Percentiles rank a stretch among this genome's conserved stretches.
phyloP scores from a whole-genome alignment of 2,113 vertebrate genomes.

The Oceanodroma tethys region DNA sequence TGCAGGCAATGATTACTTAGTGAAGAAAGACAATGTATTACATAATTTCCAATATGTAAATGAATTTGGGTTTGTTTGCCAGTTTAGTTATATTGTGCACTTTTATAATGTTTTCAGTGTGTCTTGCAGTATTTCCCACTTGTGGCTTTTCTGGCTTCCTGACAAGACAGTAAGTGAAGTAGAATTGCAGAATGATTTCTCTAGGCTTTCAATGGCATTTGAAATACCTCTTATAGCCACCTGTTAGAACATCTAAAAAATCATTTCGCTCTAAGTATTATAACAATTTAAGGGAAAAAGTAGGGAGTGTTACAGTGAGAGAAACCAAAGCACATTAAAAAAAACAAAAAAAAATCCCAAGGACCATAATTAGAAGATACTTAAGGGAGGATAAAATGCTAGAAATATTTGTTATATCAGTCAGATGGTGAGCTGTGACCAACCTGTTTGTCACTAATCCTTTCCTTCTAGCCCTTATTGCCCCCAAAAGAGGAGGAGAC shows the following conservation, averaged over 20 bases:
- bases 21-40: neutral
- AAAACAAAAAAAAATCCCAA: neutral
- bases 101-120: neutral
- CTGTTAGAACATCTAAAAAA: neutral
- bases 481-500: neutral
- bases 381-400: neutral
- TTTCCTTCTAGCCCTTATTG: neutral
- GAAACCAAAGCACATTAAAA: neutral
- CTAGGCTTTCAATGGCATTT: neutral
- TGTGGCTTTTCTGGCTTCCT: conserved; percentile 31
- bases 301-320: neutral
- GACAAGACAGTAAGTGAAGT: neutral
- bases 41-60: neutral
- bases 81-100: neutral
- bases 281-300: neutral
- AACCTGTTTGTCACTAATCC: neutral
- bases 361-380: neutral
- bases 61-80: neutral
- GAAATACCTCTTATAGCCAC: neutral
- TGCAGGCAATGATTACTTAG: neutral
- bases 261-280: neutral
- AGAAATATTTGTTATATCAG: neutral
- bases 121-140: conserved; percentile 1
- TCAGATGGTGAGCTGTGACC: neutral
- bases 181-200: neutral